Base-by-base conservation (phyloP, 2,888 invertebrate genomes). In the Didymodactylos carnosus region DNA sequence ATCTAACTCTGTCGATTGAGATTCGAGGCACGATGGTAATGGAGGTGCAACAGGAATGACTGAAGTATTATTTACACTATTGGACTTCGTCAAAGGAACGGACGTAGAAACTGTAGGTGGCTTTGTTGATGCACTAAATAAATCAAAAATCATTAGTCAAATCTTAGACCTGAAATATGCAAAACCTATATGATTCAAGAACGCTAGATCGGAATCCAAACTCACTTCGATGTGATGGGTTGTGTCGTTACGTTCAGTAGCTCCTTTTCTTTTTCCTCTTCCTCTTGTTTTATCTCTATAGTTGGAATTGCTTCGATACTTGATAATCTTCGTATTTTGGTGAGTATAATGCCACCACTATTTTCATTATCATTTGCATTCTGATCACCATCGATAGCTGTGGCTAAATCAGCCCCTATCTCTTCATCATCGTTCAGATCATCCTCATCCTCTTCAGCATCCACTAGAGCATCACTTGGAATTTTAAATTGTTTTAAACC, bases 401-500 rank as follows among this genome's bases (percentile, higher is more conserved):
- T 16, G 11, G 11, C 16, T 13, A 11, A 11, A 41, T 49, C 51
- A 35, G 49, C 51, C 11, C 35, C 51, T 25, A 71, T 14, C 25
- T 46, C 46, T 16, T 46, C 23, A 39, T 71, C 51, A 49, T 49
- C 51, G 16, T 49, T 71, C 23, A 39, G 39, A 71, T 71, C 49
- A 19, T 14, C 62, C n/a, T 72, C 72, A 43, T 72, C 72, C 6
- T 62, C 46, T n/a, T n/a, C n/a, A n/a, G n/a, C n/a, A n/a, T n/a
- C n/a, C n/a, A n/a, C n/a, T n/a, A n/a, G n/a, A n/a, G n/a, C n/a
- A n/a, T n/a, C n/a, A n/a, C n/a, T n/a, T n/a, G n/a, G n/a, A n/a
- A n/a, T n/a, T n/a, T n/a, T n/a, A n/a, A n/a, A n/a, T n/a, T n/a
- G n/a, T n/a, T n/a, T n/a, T n/a, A n/a, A n/a, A n/a, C n/a, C n/a